A percentile compares a stretch with the other conserved stretches of the same genome.
phyloP scores from a whole-genome alignment of 1,140 invertebrate genomes.

The Apolygus lucorum region DNA sequence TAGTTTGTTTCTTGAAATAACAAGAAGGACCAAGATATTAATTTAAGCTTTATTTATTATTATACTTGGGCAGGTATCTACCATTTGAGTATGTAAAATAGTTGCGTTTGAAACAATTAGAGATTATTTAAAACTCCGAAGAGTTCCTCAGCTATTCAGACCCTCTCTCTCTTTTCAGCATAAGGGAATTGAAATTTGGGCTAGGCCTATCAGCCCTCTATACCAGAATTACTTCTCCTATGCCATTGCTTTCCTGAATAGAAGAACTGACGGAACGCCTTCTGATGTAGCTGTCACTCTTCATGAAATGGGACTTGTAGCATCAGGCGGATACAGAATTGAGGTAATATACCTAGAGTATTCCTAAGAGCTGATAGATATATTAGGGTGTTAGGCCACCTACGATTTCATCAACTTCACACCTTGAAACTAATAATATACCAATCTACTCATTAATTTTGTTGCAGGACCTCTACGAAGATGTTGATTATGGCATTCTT shows the following conservation, averaged over 20 bases:
- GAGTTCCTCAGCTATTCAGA: no score
- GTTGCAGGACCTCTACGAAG: conserved; percentile 73
- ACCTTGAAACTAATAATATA: no score
- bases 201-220: conserved; percentile 70
- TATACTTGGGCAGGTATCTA: no score
- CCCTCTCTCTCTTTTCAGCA: conserved; percentile 53
- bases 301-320: conserved; percentile 68
- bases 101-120: no score
- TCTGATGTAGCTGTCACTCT: conserved; percentile 79
- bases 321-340: conserved; percentile 70
- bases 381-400: no score
- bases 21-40: no score
- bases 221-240: conserved; percentile 76
- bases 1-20: no score
- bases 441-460: conserved; percentile 29
- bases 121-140: no score
- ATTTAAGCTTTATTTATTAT: no score
- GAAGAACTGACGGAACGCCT: conserved; percentile 81
- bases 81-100: no score
- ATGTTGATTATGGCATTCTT: conserved; percentile 72
- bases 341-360: no score
- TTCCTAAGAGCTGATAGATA: conserved; percentile 32
- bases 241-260: conserved; percentile 76
- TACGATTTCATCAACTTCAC: no score
- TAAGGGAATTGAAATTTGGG: conserved; percentile 87